phyloP scores from a whole-genome alignment of 1,140 invertebrate species.

The Carcinoscorpius rotundicauda region DNA sequence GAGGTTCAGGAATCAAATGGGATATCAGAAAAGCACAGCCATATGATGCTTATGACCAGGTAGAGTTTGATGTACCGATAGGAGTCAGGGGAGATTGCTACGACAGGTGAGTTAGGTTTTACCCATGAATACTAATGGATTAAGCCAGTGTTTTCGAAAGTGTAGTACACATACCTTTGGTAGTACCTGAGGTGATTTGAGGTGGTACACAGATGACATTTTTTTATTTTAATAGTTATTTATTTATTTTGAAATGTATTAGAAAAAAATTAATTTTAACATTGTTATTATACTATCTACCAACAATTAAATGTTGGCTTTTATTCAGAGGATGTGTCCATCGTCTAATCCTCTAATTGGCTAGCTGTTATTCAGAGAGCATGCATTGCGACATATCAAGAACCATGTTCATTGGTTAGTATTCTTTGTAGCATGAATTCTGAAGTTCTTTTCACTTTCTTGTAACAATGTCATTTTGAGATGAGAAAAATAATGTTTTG shows the following conservation, averaged over 20 bases:
- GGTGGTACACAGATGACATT: too few species aligned
- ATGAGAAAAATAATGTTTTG: too few species aligned
- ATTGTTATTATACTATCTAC: neutral
- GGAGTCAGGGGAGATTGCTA: slow-evolving; percentile 91
- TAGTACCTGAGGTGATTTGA: too few species aligned
- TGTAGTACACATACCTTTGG: too few species aligned
- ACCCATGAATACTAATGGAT: neutral
- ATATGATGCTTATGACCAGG: slow-evolving; percentile 85
- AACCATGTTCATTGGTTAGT: too few species aligned
- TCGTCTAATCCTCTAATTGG: too few species aligned
- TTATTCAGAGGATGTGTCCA: neutral
- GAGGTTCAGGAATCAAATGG: slow-evolving; percentile 79
- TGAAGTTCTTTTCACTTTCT: too few species aligned
- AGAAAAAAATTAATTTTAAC: neutral
- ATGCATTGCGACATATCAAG: too few species aligned
- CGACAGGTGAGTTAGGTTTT: slow-evolving; percentile 52
- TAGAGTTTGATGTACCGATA: slow-evolving; percentile 95
- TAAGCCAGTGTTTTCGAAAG: too few species aligned
- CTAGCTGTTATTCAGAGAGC: too few species aligned
- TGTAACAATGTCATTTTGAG: too few species aligned
- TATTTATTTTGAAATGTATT: slow-evolving; percentile 2
- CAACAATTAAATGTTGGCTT: neutral
- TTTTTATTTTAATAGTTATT: neutral
- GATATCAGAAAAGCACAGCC: slow-evolving; percentile 89
- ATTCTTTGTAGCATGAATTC: too few species aligned